Conservation (phyloP, 2,888 invertebrate genomes). For the Dinocampus coccinellae region DNA sequence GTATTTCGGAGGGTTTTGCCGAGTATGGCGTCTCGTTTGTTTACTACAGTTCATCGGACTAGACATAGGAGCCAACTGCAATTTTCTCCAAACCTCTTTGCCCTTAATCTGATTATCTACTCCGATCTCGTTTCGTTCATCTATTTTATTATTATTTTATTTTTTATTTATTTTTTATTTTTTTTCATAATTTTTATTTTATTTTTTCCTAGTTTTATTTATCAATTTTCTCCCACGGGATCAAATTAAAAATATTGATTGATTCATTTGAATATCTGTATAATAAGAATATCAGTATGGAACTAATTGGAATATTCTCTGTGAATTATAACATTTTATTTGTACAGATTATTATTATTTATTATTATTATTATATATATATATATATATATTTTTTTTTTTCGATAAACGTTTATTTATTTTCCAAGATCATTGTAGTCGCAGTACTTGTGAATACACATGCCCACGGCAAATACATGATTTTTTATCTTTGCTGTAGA, state of each 20-base stretch:
- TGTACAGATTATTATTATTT: too few relatives aligned
- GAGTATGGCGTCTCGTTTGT: constrained; percentile 58
- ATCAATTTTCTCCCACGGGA: constrained; percentile 26
- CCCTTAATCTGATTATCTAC: constrained; percentile 21
- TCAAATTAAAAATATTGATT: constrained; percentile 36
- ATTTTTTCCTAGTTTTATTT: constrained; percentile 16
- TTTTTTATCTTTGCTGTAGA: constrained; percentile 37
- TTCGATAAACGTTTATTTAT: too few relatives aligned
- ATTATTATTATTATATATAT: too few relatives aligned
- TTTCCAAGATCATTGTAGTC: too few relatives aligned
- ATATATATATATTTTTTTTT: too few relatives aligned
- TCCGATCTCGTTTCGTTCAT: constrained; percentile 13
- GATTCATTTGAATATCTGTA: neutral
- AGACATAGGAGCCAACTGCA: constrained; percentile 38
- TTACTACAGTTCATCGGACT: constrained; percentile 56
- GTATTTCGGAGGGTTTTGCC: constrained; percentile 8
- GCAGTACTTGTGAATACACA: neutral
- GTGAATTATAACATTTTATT: too few relatives aligned
- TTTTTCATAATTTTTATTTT: too few relatives aligned
- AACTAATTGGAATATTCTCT: neutral
- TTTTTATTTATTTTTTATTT: too few relatives aligned
- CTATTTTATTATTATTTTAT: too few relatives aligned
- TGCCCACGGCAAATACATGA: neutral
- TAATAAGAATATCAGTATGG: neutral
- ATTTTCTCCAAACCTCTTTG: constrained; percentile 34